Percentiles rank a stretch among this genome's conserved stretches.
Conservation (phyloP, 2,797 vertebrate species). For the Ctenopoma multispine region DNA sequence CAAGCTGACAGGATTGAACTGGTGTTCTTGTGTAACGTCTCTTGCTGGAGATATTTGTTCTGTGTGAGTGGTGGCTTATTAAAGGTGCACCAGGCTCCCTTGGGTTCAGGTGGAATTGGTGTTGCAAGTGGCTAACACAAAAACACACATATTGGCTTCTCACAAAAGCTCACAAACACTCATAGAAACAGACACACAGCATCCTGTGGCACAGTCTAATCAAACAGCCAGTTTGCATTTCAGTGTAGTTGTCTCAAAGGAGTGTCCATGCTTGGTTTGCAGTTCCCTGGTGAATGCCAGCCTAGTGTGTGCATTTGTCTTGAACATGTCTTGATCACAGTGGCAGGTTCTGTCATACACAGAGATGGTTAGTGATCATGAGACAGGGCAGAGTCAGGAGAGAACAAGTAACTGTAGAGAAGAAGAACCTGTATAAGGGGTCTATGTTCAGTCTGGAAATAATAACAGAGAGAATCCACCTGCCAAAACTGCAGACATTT, state of each 20-base stretch:
- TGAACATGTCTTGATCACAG: conserved; percentile 56
- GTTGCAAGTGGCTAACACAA: conserved; percentile 38
- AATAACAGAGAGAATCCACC: conserved; percentile 16
- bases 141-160: conserved; percentile 40
- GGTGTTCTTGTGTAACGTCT: conserved; percentile 39
- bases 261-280: conserved; percentile 45
- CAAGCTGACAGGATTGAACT: conserved; percentile 39
- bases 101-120: conserved; percentile 49
- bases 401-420: conserved; percentile 32
- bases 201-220: conserved; percentile 61
- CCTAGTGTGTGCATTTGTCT: conserved; percentile 44
- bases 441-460: conserved; percentile 29
- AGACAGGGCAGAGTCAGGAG: conserved; percentile 37
- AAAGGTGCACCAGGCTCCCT: conserved; percentile 61
- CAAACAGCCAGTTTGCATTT: conserved; percentile 55
- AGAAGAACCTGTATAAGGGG: not conserved
- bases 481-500: conserved; percentile 4
- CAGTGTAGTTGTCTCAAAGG: conserved; percentile 61
- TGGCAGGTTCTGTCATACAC: conserved; percentile 30
- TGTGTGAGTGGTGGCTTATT: conserved; percentile 56
- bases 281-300: conserved; percentile 53
- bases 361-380: conserved; percentile 42
- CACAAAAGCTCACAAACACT: conserved; percentile 30
- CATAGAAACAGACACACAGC: conserved; percentile 22
- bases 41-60: conserved; percentile 57